Evolutionary conservation across 2,113 vertebrate species (phyloP).

Genomic region (Dromiciops gliroides): DNA sequence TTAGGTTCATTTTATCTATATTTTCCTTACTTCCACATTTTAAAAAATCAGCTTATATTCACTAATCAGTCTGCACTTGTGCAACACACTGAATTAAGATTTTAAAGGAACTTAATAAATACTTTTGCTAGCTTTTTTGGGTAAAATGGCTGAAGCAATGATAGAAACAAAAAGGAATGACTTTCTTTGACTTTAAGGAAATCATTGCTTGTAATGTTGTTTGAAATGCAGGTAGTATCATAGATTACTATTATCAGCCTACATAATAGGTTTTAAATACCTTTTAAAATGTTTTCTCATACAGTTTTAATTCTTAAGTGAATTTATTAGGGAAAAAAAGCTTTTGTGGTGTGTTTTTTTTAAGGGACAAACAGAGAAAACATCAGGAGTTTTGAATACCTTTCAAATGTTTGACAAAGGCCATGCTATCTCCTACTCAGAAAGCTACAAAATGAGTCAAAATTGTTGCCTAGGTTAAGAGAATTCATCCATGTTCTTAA

Average conservation of each 20-base stretch:
- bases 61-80: constrained; percentile 4
- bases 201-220: not conserved
- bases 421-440: too few species aligned
- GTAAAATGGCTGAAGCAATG: not conserved
- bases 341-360: too few species aligned
- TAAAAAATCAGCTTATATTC: not conserved
- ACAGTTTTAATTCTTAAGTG: constrained; percentile 13
- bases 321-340: not conserved
- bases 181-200: not conserved
- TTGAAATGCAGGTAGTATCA: too few species aligned
- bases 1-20: not conserved
- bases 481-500: too few species aligned
- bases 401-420: too few species aligned
- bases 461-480: too few species aligned
- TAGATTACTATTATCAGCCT: not conserved
- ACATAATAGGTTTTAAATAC: constrained; percentile 4
- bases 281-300: constrained; percentile 31
- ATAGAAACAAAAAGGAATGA: not conserved
- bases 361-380: too few species aligned
- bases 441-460: too few species aligned
- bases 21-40: constrained; percentile 1
- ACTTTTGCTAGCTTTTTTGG: constrained; percentile 1
- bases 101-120: constrained; percentile 6
- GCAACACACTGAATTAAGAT: not conserved
- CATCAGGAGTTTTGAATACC: too few species aligned